Evolutionary conservation across 1,140 invertebrate genomes (phyloP).

Genomic region (Drosophila yakuba): DNA sequence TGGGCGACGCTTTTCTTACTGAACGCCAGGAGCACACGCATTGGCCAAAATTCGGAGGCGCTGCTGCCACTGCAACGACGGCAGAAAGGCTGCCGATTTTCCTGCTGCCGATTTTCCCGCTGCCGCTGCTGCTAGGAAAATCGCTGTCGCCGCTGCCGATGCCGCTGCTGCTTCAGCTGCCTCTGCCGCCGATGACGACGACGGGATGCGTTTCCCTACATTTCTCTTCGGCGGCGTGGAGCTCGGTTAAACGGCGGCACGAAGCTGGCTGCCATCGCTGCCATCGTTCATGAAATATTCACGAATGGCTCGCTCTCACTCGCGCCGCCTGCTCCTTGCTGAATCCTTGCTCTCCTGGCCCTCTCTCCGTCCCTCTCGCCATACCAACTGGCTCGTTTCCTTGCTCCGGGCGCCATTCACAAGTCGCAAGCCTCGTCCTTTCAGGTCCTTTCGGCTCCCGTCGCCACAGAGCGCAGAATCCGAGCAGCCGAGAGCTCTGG

Average conservation of each 20-base stretch:
- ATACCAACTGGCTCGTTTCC: slow-evolving; percentile 41
- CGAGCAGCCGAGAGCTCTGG: slow-evolving; percentile 15
- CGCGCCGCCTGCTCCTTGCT: slow-evolving; percentile 49
- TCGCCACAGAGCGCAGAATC: slow-evolving; percentile 70
- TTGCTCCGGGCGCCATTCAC: slow-evolving; percentile 53
- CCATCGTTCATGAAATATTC: slow-evolving; percentile 80
- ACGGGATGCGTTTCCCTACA: slow-evolving; percentile 68
- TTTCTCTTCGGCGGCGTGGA: slow-evolving; percentile 58
- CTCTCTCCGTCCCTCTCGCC: slow-evolving; percentile 33
- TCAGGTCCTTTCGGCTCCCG: slow-evolving; percentile 33
- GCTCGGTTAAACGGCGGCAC: slow-evolving; percentile 2
- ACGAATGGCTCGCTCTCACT: slow-evolving; percentile 81
- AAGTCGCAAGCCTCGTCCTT: slow-evolving; percentile 33
- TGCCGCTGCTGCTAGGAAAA: slow-evolving; percentile 4
- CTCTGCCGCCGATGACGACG: slow-evolving; percentile 25
- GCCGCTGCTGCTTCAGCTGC: slow-evolving; percentile 10
- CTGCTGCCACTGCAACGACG: slow-evolving; percentile 58
- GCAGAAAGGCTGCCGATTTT: slow-evolving; percentile 49
- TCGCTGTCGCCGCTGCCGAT: slow-evolving; percentile 17
- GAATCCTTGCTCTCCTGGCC: slow-evolving; percentile 42
- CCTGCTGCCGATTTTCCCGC: slow-evolving; percentile 44
- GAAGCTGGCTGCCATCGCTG: slow-evolving; percentile 58
- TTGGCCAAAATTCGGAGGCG: slow-evolving; percentile 75
- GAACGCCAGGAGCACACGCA: slow-evolving; percentile 80
- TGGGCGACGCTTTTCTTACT: slow-evolving; percentile 85